Percentiles rank a stretch among this genome's conserved stretches.
phyloP scores from a whole-genome alignment of 2,113 vertebrate species.

The Aegithalos caudatus region DNA sequence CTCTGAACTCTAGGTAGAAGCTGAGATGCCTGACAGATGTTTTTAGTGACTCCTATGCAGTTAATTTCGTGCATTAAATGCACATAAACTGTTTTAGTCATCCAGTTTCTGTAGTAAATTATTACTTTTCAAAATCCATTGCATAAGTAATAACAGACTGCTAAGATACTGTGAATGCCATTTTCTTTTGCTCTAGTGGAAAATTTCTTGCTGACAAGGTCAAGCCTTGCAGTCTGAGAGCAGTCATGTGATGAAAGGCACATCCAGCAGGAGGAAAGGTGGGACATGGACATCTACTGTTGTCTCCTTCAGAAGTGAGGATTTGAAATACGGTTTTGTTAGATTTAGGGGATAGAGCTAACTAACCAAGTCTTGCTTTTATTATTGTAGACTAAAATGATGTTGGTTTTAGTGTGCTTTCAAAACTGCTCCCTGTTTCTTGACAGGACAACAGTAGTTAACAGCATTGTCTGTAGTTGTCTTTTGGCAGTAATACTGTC shows the following conservation, averaged over 20 bases:
- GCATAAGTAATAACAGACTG: slow-evolving; percentile 45
- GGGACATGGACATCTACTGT: neutral
- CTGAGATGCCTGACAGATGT: neutral
- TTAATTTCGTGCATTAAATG: slow-evolving; percentile 12
- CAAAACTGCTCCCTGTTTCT: neutral
- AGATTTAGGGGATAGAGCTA: neutral
- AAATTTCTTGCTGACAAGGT: slow-evolving; percentile 69
- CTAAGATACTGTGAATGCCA: slow-evolving; percentile 19
- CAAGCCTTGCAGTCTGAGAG: slow-evolving; percentile 34
- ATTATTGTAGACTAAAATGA: neutral
- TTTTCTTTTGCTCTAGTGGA: slow-evolving; percentile 62
- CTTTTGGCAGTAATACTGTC: neutral
- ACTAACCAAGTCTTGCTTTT: neutral
- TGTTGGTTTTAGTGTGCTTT: neutral
- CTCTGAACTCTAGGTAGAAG: neutral
- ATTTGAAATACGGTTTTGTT: neutral
- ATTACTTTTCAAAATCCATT: slow-evolving; percentile 44
- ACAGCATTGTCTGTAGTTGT: neutral
- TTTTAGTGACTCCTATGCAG: neutral
- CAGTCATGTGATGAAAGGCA: slow-evolving; percentile 36
- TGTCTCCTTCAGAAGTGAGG: neutral
- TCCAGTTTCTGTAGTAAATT: slow-evolving; percentile 37
- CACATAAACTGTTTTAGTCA: slow-evolving; percentile 26
- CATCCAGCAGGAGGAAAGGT: neutral
- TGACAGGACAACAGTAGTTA: neutral